A percentile compares a stretch with the other conserved stretches of the same genome.
phyloP scores from a whole-genome alignment of 2,888 invertebrate genomes.

The Andrena fulva region DNA sequence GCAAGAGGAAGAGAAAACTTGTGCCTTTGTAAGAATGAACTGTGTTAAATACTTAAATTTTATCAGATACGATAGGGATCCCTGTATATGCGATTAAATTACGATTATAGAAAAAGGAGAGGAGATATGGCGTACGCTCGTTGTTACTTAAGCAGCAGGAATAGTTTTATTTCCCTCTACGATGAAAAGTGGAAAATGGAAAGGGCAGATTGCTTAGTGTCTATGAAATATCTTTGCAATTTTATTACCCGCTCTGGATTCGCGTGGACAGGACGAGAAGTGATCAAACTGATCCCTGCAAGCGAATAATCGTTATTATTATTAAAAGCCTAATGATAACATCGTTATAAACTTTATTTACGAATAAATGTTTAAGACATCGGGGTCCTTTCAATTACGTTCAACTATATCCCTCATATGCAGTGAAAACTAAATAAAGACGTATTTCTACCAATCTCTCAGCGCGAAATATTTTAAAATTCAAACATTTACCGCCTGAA shows the following conservation, averaged over 20 bases:
- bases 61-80: constrained; percentile 55
- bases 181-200: constrained; percentile 10
- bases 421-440: neutral
- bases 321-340: constrained; percentile 52
- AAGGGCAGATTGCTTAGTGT: constrained; percentile 48
- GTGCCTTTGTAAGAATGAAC: constrained; percentile 74
- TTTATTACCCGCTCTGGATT: constrained; percentile 54
- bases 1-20: constrained; percentile 59
- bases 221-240: constrained; percentile 52
- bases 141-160: constrained; percentile 46
- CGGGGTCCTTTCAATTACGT: constrained; percentile 11
- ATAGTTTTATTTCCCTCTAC: constrained; percentile 50
- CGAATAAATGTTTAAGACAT: constrained; percentile 64
- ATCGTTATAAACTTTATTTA: constrained; percentile 64
- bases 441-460: neutral
- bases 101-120: constrained; percentile 1
- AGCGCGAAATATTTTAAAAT: neutral
- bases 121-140: constrained; percentile 14
- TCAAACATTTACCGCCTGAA: neutral
- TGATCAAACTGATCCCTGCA: constrained; percentile 34
- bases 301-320: constrained; percentile 52
- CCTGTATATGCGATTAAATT: constrained; percentile 40
- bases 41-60: constrained; percentile 62
- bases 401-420: neutral
- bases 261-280: constrained; percentile 34